Conservation (phyloP, 2,113 vertebrate genomes). For the Columba livia region DNA sequence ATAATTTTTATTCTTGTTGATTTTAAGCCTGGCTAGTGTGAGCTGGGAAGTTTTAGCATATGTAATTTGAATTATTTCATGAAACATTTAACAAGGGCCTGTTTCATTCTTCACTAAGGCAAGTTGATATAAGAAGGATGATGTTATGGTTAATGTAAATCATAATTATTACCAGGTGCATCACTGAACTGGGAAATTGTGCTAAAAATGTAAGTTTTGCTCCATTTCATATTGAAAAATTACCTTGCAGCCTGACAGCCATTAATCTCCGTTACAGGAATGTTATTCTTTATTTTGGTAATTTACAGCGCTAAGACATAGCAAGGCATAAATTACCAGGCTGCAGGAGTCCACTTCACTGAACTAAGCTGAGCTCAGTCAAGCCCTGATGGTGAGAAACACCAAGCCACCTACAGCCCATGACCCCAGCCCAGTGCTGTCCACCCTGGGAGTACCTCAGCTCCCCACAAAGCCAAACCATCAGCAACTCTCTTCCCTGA, state of each 20-base stretch:
- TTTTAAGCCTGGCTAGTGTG: neutral
- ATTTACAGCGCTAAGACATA: constrained; percentile 8
- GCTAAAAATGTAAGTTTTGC: constrained; percentile 55
- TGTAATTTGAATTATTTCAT: constrained; percentile 53
- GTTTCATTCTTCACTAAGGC: constrained; percentile 45
- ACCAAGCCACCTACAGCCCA: neutral
- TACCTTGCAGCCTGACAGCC: neutral
- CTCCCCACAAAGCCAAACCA: neutral
- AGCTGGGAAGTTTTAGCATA: constrained; percentile 20
- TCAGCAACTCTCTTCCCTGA: neutral
- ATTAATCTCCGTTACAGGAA: constrained; percentile 33
- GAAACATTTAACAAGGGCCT: constrained; percentile 50
- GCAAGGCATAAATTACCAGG: constrained; percentile 29
- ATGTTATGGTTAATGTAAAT: constrained; percentile 48
- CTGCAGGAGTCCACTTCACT: neutral
- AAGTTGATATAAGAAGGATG: constrained; percentile 40
- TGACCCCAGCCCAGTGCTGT: neutral
- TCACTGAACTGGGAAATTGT: constrained; percentile 58
- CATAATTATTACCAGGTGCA: constrained; percentile 61
- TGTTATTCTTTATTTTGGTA: constrained; percentile 23
- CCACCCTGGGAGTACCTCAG: neutral
- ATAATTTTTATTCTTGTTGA: constrained; percentile 13
- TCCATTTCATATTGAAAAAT: constrained; percentile 64
- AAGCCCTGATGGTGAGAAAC: neutral
- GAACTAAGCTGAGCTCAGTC: neutral